Conservation (phyloP, 2,797 vertebrate species). For the Myiotriccus ornatus region DNA sequence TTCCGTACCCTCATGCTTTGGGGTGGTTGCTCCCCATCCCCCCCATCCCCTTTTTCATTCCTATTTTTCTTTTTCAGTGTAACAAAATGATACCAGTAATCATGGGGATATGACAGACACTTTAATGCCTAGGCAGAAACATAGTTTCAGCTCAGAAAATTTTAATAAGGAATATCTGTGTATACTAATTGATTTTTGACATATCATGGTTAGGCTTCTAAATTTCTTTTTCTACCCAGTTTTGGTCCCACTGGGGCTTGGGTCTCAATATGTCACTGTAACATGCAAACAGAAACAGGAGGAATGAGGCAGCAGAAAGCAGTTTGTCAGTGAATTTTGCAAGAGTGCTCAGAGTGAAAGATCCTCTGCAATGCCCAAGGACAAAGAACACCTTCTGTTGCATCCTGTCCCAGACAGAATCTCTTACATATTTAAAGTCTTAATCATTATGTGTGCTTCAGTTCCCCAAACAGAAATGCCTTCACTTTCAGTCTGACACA, state of each 20-base stretch:
- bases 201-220: neutral
- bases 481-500: neutral
- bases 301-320: neutral
- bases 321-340: neutral
- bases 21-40: rapidly evolving
- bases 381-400: neutral
- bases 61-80: neutral
- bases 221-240: neutral
- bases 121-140: neutral
- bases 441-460: neutral
- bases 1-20: neutral
- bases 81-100: neutral
- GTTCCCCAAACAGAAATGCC: neutral
- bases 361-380: neutral
- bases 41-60: neutral
- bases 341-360: neutral
- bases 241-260: neutral
- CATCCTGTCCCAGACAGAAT: neutral
- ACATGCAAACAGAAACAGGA: neutral
- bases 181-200: neutral
- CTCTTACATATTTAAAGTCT: neutral
- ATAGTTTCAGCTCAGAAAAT: neutral
- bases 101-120: rapidly evolving
- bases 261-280: neutral
- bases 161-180: neutral